Evolutionary conservation across 2,888 invertebrate genomes (phyloP), one percentile per base, ranked within the genome.

Genomic region (Schrankia costaestrigalis): DNA sequence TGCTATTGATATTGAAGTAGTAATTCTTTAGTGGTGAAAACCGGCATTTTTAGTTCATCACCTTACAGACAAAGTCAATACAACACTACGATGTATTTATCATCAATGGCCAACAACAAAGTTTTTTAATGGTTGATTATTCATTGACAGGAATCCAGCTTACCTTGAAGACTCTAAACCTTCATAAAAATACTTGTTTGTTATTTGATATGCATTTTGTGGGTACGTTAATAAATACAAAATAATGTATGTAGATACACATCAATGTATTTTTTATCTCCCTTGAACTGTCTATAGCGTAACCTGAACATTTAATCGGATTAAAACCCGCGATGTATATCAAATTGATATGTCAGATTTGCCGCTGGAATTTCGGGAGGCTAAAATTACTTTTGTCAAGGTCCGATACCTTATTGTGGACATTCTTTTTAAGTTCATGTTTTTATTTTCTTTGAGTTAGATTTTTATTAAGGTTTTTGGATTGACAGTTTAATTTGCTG

Each of bases 281-380:
- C 24, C 23, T 26, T 35, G 51, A 41, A 46, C 39, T 46, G 49
- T 37, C 37, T 45, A 37, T 34, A 35, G 43, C 11, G 8, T 31
- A 35, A 45, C 42, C 47, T 53, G 36, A 52, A 57, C 57, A 35
- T 59, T 60, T 76, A 74, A 78, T 77, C 77, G 56, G 76, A 63
- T 78, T 77, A 75, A 8, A 45, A 30, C 53, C 55, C 42, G 52
- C 53, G 46, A 46, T 55, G 59, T 56, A 61, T 63, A 58, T 64
- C 58, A 65, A 65, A 66, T 71, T 67, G 63, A 65, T 67, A 60
- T 63, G 66, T 66, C 70, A 58, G 61, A 58, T 66, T 63, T 63
- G 45, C 46, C 50, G 35, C 35, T 46, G 51, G 38, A 43, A 56
- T 53, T 65, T 61, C 35, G 41, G 35, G 42, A 53, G 53, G 52